phyloP scores from a whole-genome alignment of 2,888 invertebrate species.

The Ditylenchus weischeri region DNA sequence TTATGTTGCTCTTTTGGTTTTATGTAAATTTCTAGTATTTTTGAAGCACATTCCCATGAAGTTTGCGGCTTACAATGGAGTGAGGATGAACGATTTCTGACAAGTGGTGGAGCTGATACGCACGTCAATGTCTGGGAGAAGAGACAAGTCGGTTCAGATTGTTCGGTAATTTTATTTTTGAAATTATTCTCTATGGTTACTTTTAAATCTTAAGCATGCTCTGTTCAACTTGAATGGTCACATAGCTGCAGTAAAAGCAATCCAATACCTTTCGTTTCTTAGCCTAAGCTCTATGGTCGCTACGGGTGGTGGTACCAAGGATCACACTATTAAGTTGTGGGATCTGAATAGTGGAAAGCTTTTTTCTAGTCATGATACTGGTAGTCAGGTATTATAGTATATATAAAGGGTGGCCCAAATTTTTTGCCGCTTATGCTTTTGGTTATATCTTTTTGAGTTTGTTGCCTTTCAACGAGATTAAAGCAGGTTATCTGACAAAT shows the following conservation, averaged over 20 bases:
- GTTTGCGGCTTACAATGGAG: constrained; percentile 95
- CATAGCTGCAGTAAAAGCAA: constrained; percentile 82
- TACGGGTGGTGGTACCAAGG: constrained; percentile 24
- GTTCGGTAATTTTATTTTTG: not conserved
- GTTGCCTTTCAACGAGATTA: too few relatives aligned
- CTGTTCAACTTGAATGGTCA: constrained; percentile 63
- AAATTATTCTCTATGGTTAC: not conserved
- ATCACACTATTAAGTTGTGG: constrained; percentile 38
- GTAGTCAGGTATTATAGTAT: constrained; percentile 34
- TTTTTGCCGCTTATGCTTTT: too few relatives aligned
- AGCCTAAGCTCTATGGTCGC: constrained; percentile 23
- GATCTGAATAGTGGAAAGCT: constrained; percentile 35
- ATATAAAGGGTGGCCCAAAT: too few relatives aligned
- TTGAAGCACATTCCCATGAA: constrained; percentile 59
- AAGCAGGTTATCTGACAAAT: too few relatives aligned
- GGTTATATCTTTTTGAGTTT: too few relatives aligned
- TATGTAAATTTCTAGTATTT: constrained; percentile 21
- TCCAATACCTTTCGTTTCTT: constrained; percentile 67
- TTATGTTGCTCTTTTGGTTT: too few relatives aligned
- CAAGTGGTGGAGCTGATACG: constrained; percentile 95
- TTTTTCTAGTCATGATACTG: constrained; percentile 31
- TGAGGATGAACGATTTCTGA: constrained; percentile 83
- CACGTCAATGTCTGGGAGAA: constrained; percentile 83
- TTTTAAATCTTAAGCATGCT: constrained; percentile 11
- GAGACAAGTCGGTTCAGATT: constrained; percentile 55